Evolutionary conservation across 2,797 vertebrate species (phyloP), one percentile per base, ranked within the genome.

Genomic region (Hippoglossus hippoglossus): DNA sequence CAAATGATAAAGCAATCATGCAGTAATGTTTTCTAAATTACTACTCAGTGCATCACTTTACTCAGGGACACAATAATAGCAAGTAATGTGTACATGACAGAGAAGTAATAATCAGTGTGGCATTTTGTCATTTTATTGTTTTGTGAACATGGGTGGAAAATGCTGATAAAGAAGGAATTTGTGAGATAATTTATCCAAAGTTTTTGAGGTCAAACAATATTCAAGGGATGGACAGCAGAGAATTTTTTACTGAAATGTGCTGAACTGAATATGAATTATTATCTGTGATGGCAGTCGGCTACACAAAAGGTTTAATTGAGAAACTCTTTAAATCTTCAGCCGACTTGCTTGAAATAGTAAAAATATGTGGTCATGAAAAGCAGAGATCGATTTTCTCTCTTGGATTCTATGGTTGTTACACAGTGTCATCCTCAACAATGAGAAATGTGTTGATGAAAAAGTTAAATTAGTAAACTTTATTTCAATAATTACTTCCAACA

Each of bases 1-100:
- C 46, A 52, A 58, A 68, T 68, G 15, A 25, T 16, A 2, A 56
- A 26, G 13, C 51, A 69, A 52, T 73, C 57, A 52, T 5, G 1
- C 49, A 50, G 21, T 24, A 66, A 65, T 62, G 21, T 24, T 54
- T 67, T 58, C 51, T 49, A 77, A 77, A 55, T 64, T 49, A 51
- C 0, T 4, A 56, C 18, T 60, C 22, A n/a, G 7, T n/a, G 36
- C 39, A n/a, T 26, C 16, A 53, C 46, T 66, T 65, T 34, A 56
- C 34, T 61, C 26, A 64, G 34, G 26, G 44, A 69, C 19, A 36
- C 26, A 61, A 61, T 69, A 25, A 69, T 10, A 28, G 56, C 31
- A 61, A 47, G 24, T 72, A 56, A 68, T 64, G 31, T 67, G 47
- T 67, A 31, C 24, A 67, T 54, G 41, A 52, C 18, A 0, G 41